phyloP scores from a whole-genome alignment of 2,113 vertebrate genomes.

The Myotis davidii region DNA sequence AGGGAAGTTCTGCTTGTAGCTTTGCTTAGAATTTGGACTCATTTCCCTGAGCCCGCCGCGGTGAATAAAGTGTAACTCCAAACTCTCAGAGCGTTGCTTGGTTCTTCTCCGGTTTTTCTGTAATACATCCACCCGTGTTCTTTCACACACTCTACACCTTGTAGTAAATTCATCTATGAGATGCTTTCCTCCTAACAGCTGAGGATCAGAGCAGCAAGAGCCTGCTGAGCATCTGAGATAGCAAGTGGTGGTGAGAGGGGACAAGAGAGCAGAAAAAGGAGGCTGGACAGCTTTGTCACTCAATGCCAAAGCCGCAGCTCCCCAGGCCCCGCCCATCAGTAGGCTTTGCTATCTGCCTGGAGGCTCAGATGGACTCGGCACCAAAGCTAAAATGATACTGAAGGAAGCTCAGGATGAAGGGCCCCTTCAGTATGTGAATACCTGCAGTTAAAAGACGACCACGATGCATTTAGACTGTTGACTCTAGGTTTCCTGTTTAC shows the following conservation, averaged over 20 bases:
- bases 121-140: background rate
- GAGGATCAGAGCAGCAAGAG: background rate
- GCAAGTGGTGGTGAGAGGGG: background rate
- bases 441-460: background rate
- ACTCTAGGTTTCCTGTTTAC: constrained; percentile 64
- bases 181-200: background rate
- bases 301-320: background rate
- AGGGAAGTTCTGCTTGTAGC: too few species aligned
- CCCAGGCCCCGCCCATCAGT: too few species aligned
- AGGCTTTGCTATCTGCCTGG: background rate
- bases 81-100: too few species aligned
- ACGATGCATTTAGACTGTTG: background rate
- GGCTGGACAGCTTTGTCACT: background rate
- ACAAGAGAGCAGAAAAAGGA: background rate
- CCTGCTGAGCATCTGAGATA: background rate
- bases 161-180: background rate
- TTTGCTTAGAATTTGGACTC: too few species aligned
- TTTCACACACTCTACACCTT: background rate
- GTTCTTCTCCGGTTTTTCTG: too few species aligned
- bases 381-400: background rate
- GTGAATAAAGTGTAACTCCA: too few species aligned
- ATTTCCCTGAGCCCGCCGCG: too few species aligned
- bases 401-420: background rate
- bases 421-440: background rate
- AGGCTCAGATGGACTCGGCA: background rate